Evolutionary conservation across 1,140 invertebrate genomes (phyloP), one percentile per base, ranked within the genome.

Genomic region (Panagrolaimus sp.): DNA sequence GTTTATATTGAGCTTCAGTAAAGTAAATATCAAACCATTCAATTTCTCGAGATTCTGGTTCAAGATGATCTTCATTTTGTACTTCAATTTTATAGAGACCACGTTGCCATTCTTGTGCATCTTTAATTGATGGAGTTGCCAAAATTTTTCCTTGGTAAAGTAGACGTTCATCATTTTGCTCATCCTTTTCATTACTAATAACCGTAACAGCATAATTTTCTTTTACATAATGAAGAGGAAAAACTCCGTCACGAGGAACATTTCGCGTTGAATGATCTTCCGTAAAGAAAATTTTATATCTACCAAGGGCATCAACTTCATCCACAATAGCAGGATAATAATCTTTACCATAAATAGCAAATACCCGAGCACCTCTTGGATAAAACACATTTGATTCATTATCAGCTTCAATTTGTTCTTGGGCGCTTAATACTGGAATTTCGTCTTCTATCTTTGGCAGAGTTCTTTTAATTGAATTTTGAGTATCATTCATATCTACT

Each of bases 281-380:
- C 0, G 67, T 68, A 51, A 77, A 81, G 9, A 71, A 44, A 8
- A 81, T 67, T 13, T 77, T 78, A 64, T 79, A 81, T 11, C 79
- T 77, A 25, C 77, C 72, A 23, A 82, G 68, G 9, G 68, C 81
- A 51, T 82, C 80, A 25, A 72, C 63, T 9, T 78, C 72, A 63
- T 78, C 48, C 46, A 80, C 67, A 38, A 80, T 38, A 9, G 81
- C 79, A 2, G 81, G 71, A 61, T 83, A 81, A 63, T 68, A 83
- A 2, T 72, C 65, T n/a, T 71, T 69, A 8, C 67, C 68, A 68
- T 69, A 81, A 13, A 78, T 42, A 11, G 74, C 79, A 43, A 69
- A 80, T 11, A 81, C 78, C 0, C 79, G 75, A 7, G 70, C 71
- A 9, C 79, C 79, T 38, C 31, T 38, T 38, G 31, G 31, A 38